Conservation (phyloP, 2,113 vertebrate genomes). For the Rostratula benghalensis region DNA sequence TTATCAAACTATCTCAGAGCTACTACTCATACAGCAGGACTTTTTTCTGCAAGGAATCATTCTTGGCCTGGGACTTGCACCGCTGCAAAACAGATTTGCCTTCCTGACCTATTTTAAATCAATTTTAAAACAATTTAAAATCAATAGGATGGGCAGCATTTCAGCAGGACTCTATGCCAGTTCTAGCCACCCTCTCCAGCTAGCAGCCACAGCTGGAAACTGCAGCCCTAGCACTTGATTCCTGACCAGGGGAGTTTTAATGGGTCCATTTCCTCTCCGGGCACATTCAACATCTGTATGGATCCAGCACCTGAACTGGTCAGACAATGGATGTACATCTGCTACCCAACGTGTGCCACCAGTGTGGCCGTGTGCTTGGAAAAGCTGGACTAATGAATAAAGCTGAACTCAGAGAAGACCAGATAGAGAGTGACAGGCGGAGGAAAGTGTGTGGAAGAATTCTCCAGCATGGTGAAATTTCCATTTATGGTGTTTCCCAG, state of each 20-base stretch:
- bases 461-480: neutral
- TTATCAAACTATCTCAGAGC: neutral
- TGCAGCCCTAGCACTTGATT: neutral
- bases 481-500: neutral
- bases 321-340: neutral
- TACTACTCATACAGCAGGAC: neutral
- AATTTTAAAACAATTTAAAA: neutral
- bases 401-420: neutral
- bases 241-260: neutral
- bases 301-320: neutral
- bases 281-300: rapidly evolving
- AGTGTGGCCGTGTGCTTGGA: neutral
- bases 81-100: neutral
- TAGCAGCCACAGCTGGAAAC: neutral
- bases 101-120: neutral
- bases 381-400: neutral
- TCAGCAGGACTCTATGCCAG: neutral
- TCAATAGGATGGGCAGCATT: neutral
- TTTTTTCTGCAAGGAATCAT: neutral
- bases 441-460: neutral
- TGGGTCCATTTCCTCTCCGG: neutral
- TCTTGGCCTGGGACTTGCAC: neutral
- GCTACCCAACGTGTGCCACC: neutral
- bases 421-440: neutral
- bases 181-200: neutral